Evolutionary conservation across 2,888 invertebrate species (phyloP), one percentile per base, ranked within the genome.

Genomic region (Lasioglossum leucozonium): DNA sequence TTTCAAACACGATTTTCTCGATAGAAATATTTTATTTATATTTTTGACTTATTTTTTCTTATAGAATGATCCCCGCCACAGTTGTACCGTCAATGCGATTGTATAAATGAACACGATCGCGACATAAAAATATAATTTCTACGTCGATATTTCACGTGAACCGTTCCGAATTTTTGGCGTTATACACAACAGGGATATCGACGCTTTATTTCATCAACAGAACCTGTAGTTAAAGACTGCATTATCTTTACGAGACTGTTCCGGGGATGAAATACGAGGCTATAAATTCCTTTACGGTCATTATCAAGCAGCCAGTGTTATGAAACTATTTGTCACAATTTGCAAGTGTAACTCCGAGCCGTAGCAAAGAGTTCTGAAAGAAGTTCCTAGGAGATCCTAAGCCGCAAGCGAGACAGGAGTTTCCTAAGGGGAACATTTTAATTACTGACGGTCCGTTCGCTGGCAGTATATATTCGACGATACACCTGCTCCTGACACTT

Each of bases 401-500:
- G 80, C 83, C 37, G 10, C 30, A 30, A 30, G 69, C 74, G 62
- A 47, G 42, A 30, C 65, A 40, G 37, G 55, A 85, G 81, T 92
- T 92, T 90, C 91, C 89, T 92, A 86, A 86, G 91, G 93, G 91
- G 91, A 91, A 93, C 93, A 91, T 93, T 93, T 93, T 93, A 93
- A 93, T 93, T 93, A 93, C 92, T 88, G 88, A 80, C 88, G 89
- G 87, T 87, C 90, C 88, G 90, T 91, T 93, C 91, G 89, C 86
- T 87, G 83, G 85, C 82, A 84, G 91, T 92, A 89, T 92, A 93
- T 91, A 92, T 90, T 88, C 89, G 85, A 84, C 85, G 90, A 93
- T 92, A 93, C 93, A 93, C 93, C 93, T 93, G 93, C 91, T 91
- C 88, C 91, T 89, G 86, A 86, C 89, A 91, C 86, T 89, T 89